Evolutionary conservation across 2,113 vertebrate genomes (phyloP).

Genomic region (Brachionichthys hirsutus): DNA sequence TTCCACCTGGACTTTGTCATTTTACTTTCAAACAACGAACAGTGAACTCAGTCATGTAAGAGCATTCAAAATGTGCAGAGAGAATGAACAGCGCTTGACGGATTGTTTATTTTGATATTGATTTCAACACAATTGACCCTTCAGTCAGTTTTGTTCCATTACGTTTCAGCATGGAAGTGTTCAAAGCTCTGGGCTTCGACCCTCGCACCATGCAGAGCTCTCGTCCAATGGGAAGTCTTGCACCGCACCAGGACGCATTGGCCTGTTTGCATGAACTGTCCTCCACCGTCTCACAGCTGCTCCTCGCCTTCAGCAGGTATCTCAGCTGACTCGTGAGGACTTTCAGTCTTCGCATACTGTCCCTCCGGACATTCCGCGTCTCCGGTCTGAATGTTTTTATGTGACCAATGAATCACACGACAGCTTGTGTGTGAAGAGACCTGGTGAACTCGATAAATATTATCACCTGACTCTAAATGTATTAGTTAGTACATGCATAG

Average conservation of each 20-base stretch:
- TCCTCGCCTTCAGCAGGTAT: conserved; percentile 85
- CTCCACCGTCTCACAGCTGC: conserved; percentile 82
- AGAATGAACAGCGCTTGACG: neutral
- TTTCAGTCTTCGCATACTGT: neutral
- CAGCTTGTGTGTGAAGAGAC: neutral
- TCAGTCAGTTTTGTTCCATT: conserved; percentile 48
- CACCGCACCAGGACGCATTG: conserved; percentile 83
- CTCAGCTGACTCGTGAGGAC: neutral
- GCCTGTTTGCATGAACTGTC: conserved; percentile 82
- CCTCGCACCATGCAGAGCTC: conserved; percentile 53
- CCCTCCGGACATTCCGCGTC: neutral
- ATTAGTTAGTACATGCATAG: too few species aligned
- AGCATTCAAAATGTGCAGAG: neutral
- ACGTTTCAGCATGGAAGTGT: conserved; percentile 69
- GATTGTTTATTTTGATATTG: conserved; percentile 24
- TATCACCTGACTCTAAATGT: too few species aligned
- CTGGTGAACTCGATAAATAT: neutral
- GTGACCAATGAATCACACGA: neutral
- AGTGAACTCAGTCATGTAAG: too few species aligned
- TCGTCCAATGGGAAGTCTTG: conserved; percentile 53
- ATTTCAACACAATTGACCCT: conserved; percentile 12
- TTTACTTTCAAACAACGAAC: too few species aligned
- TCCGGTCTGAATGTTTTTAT: neutral
- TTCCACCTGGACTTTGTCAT: too few species aligned
- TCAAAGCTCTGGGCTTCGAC: conserved; percentile 74